Base-by-base conservation (phyloP, 2,797 vertebrate genomes). In the Phrynocephalus forsythii region DNA sequence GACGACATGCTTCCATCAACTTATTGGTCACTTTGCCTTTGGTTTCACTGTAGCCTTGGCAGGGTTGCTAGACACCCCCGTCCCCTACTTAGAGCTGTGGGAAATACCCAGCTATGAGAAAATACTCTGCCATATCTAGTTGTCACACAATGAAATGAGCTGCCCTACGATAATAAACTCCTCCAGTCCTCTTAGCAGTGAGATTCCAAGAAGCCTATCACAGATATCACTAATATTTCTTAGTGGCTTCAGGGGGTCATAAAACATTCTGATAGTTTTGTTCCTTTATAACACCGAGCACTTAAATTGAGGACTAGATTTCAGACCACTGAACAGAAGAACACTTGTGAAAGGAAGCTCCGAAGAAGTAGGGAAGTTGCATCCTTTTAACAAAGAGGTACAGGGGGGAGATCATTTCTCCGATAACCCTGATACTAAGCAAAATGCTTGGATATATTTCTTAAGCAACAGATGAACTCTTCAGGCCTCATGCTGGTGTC, bases 81-180 rank as follows among this genome's bases (percentile, higher is more conserved):
- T 79, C 69, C 69, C 38, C 63, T 20, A 38, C 24, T 3, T 0
- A 24, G 30, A 87, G 78, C 52, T 80, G 56, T 83, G 16, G 85
- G 63, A 82, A 88, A 83, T 24, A 52, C 50, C 11, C 76, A 48
- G 15, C 52, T 48, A 26, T 56, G 69, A 82, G 85, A 30, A 71
- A 52, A 78, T 77, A 80, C 77, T 88, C 20, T 86, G 73, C 71
- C 24, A 80, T 0, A 1, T 86, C 79, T 87, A 87, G 48, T 66
- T 92, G 84, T 69, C 0, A 0, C 75, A 83, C 78, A 56, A 24
- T 44, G 68, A 72, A 71, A 84, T 91, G 56, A 80, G 68, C 84
- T 92, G 78, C 82, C 87, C 84, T 93, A 72, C 92, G 38, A 44
- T 44, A 44, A 80, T 89, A 24, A 94, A 92, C 91, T 63, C 75